Evolutionary conservation across 2,797 vertebrate species (phyloP), one percentile per base, ranked within the genome.

Genomic region (Notoglanidium macrostoma): DNA sequence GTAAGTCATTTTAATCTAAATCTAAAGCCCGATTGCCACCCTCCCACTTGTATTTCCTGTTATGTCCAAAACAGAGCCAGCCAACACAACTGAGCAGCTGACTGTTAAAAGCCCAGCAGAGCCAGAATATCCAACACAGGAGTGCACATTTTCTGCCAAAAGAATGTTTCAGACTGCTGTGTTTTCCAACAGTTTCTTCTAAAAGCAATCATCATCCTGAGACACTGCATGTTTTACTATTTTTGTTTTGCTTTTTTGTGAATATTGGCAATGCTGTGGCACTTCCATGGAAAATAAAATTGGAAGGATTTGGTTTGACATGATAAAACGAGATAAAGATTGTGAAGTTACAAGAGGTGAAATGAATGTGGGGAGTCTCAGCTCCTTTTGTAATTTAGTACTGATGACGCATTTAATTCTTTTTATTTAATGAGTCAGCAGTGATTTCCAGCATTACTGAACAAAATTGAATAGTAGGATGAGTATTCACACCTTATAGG

Each of bases 21-120:
- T 77, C 73, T 86, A 29, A 76, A 81, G 74, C 67, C 76, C 88
- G 74, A 89, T 89, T 88, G 59, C 57, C 46, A n/a, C 68, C 78
- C 44, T 74, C 70, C 67, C 79, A 51, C n/a, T 85, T 32, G 51
- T 54, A 88, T 88, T 90, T 90, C 90, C 85, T 89, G 88, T 87
- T 46, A 81, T 91, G 51, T 86, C n/a, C n/a, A 79, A 54, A 83
- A 87, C 63, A 80, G 55, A 17, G 29, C 23, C 70, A 82, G 63
- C 77, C 17, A 15, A 78, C 55, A 89, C 29, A 59, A n/a, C 40
- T 26, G 19, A 78, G 26, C 23, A 17, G 44, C 26, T 73, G 54
- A 59, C 12, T 85, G 54, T 65, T 79, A 44, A 88, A 72, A 79
- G 72, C 23, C 70, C 9, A 51, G 46, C 21, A 59, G 29, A 68